Percentiles rank a stretch among this genome's conserved stretches.
phyloP scores from a whole-genome alignment of 2,113 vertebrate genomes.

The Varanus salvator region DNA sequence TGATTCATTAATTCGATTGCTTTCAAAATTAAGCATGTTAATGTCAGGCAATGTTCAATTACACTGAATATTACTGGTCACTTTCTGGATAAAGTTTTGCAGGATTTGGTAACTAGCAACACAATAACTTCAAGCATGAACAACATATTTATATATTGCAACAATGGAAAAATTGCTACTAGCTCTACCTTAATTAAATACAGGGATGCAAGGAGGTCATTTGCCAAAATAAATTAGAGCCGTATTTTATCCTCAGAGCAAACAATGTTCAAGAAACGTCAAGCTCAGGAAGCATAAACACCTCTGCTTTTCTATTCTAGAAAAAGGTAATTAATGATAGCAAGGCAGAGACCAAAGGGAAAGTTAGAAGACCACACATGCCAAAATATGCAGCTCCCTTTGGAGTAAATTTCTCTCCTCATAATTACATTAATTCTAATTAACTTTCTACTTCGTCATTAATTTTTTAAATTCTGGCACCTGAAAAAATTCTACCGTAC shows the following conservation, averaged over 20 bases:
- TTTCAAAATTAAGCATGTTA: not conserved
- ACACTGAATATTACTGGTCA: not conserved
- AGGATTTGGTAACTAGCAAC: not conserved
- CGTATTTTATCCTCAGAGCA: conserved; percentile 39
- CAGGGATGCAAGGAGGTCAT: not conserved
- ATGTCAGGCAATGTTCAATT: not conserved
- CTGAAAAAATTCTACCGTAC: conserved; percentile 51
- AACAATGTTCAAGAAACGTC: conserved; percentile 40
- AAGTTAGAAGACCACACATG: conserved; percentile 35
- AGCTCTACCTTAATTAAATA: conserved; percentile 34
- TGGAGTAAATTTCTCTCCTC: conserved; percentile 50
- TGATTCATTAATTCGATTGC: too few relatives aligned
- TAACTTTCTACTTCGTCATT: conserved; percentile 61
- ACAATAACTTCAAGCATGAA: not conserved
- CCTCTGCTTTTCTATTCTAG: conserved; percentile 8
- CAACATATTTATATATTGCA: not conserved
- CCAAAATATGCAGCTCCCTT: conserved; percentile 49
- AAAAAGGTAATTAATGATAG: conserved; percentile 62
- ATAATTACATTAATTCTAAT: conserved; percentile 67
- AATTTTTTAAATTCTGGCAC: conserved; percentile 60
- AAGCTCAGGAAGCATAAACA: conserved; percentile 40
- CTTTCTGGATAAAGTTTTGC: not conserved
- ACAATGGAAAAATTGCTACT: not conserved
- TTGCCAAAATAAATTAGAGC: conserved; percentile 45
- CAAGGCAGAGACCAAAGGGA: conserved; percentile 31